Evolutionary conservation across 1,140 invertebrate genomes (phyloP).

Genomic region (Platorchestia sp.): DNA sequence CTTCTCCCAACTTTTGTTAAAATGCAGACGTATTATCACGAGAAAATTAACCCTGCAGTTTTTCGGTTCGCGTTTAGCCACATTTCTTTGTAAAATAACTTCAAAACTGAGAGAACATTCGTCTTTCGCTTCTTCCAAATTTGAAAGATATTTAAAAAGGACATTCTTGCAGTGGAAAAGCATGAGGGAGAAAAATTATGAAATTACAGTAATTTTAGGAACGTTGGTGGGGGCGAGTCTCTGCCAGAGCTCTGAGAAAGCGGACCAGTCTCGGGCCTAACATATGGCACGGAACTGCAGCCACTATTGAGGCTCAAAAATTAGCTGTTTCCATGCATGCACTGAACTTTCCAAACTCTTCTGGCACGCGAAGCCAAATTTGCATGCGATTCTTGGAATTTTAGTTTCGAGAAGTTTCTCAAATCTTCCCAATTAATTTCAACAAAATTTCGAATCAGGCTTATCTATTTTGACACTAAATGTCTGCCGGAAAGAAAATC

Average conservation of each 20-base stretch:
- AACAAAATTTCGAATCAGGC: background rate
- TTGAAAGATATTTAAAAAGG: background rate
- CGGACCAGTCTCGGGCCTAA: background rate
- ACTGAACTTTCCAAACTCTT: background rate
- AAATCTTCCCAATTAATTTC: background rate
- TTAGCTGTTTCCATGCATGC: background rate
- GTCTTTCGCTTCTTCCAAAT: background rate
- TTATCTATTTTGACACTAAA: background rate
- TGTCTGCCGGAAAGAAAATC: background rate
- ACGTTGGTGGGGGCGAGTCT: background rate
- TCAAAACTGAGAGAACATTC: background rate
- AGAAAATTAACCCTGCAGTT: no score
- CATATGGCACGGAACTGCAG: conserved; percentile 26
- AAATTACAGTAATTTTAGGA: background rate
- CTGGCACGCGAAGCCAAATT: background rate
- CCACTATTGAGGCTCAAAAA: conserved; percentile 29
- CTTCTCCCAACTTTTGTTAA: no score
- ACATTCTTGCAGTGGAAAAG: background rate
- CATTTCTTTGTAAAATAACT: background rate
- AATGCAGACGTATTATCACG: no score
- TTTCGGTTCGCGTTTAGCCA: no score
- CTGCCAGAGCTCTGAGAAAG: background rate
- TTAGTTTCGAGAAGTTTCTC: background rate
- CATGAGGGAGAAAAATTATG: background rate
- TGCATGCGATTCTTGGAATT: background rate